Percentiles rank a stretch among this genome's conserved stretches.
Evolutionary conservation across 2,113 vertebrate species (phyloP).

Genomic region (Atlantisia rogersi): DNA sequence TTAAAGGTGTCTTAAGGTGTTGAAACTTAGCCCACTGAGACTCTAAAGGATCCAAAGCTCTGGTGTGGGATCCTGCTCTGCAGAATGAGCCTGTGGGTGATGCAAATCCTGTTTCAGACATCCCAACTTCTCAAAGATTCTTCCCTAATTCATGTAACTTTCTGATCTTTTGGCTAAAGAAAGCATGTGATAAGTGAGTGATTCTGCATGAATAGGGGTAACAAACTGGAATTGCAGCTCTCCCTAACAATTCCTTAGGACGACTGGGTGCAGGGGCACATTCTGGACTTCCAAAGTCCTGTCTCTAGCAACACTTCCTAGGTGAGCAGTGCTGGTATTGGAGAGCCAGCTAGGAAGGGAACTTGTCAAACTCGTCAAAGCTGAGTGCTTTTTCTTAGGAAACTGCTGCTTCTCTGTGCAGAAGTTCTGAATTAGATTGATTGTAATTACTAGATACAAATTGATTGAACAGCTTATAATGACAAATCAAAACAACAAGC

Average conservation of each 20-base stretch:
- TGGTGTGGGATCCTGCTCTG: background rate
- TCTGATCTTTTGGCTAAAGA: background rate
- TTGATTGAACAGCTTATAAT: background rate
- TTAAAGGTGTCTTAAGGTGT: background rate
- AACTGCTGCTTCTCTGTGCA: background rate
- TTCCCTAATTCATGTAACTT: background rate
- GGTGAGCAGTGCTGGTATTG: background rate
- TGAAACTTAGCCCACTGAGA: background rate
- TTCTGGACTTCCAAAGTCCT: background rate
- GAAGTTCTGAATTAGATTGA: background rate
- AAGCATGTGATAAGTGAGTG: background rate
- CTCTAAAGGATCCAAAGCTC: background rate
- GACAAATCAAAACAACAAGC: no score
- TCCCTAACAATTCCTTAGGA: background rate
- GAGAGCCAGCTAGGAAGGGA: background rate
- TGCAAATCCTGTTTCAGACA: background rate
- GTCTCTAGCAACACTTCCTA: background rate
- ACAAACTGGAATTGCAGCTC: background rate
- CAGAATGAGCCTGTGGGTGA: background rate
- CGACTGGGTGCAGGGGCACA: background rate
- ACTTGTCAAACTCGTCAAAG: background rate
- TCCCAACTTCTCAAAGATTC: background rate
- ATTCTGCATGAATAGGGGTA: background rate
- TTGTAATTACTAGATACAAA: background rate
- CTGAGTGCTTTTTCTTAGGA: background rate